Base-by-base conservation (phyloP, 2,113 vertebrate species). In the Spermophilus dauricus region DNA sequence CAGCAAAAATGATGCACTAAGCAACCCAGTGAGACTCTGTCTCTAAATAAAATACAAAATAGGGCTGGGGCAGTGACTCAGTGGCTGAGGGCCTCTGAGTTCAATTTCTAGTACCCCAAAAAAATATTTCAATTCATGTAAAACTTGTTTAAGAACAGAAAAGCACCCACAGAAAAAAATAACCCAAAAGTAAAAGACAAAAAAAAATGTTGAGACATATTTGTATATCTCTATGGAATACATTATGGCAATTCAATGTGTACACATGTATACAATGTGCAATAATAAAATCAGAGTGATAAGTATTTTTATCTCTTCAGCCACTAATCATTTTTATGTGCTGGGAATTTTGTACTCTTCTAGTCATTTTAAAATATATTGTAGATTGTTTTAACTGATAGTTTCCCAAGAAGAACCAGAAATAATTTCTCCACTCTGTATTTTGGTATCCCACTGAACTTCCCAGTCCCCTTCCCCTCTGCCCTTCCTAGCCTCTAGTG, bases 121-220 rank as follows among this genome's bases (percentile, higher is more conserved):
- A 53, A 53, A 53, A 16, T 37, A 53, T 16, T 53, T 53, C 13
- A 77, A 83, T 89, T 89, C 22, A 24, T 80, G 22, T 78, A 93
- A 81, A 81, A 48, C 93, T 2, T 75, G 17, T 75, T 96, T 97
- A 81, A 81, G 10, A 72, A 97, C 80, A 89, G 61, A 96, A 96
- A 95, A 93, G 1, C 28, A 77, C 89, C 97, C 45, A 85, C 32
- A 92, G n/a, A 58, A 95, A 95, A 98, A n/a, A 78, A 81, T 86
- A 80, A 61, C 53, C 42, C 84, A 92, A 83, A 96, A 28, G 34
- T 76, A 58, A 1, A 58, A 58, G 56, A 58, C 5, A 22, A 56
- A 56, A 58, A 56, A 58, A 58, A 53, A 53, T 53, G 13, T 58
- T 58, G 56, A 20, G 18, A 58, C 18, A 58, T 58, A 58, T 58